Percentiles rank a stretch among this genome's conserved stretches.
Evolutionary conservation across 2,113 vertebrate species (phyloP).

Genomic region (Megaceryle maxima): DNA sequence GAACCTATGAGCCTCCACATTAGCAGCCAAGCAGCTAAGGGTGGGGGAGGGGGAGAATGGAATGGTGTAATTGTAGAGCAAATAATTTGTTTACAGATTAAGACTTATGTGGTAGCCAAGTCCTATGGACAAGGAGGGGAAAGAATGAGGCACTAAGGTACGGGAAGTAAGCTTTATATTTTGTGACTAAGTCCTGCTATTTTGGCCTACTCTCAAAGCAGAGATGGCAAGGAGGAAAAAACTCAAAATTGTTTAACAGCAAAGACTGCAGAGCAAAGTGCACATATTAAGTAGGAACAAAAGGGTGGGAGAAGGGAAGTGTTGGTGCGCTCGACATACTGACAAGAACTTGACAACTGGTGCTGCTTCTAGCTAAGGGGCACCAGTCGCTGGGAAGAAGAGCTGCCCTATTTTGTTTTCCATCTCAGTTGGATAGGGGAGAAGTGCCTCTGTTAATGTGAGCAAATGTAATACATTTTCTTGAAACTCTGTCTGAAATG

Average conservation of each 20-base stretch:
- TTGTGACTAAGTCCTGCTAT: slow-evolving; percentile 48
- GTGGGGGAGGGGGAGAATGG: neutral
- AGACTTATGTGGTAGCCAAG: slow-evolving; percentile 74
- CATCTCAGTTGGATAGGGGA: neutral
- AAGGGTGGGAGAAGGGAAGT: slow-evolving; percentile 46
- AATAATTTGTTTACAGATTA: slow-evolving; percentile 83
- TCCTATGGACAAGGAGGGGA: slow-evolving; percentile 65
- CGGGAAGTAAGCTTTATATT: slow-evolving; percentile 72
- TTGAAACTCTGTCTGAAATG: neutral
- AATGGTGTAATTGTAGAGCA: slow-evolving; percentile 80
- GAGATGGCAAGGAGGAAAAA: neutral
- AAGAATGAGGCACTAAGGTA: slow-evolving; percentile 63
- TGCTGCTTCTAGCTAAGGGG: slow-evolving; percentile 43
- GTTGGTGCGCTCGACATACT: neutral
- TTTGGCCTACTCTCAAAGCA: slow-evolving; percentile 30
- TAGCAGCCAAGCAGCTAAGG: slow-evolving; percentile 70
- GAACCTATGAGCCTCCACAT: slow-evolving; percentile 66
- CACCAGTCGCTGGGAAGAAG: slow-evolving; percentile 29
- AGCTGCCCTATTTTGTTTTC: slow-evolving; percentile 57
- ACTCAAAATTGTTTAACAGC: slow-evolving; percentile 56
- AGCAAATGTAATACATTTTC: slow-evolving; percentile 36
- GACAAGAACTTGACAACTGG: slow-evolving; percentile 52
- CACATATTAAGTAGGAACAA: slow-evolving; percentile 47
- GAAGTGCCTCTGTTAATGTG: slow-evolving; percentile 26
- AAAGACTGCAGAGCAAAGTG: slow-evolving; percentile 43